A percentile compares a stretch with the other conserved stretches of the same genome.
These are phyloP conservation scores for Carollia perspicillata DNA, from an alignment of 2,113 vertebrate genomes.

Conservation along the genomic window DNA sequence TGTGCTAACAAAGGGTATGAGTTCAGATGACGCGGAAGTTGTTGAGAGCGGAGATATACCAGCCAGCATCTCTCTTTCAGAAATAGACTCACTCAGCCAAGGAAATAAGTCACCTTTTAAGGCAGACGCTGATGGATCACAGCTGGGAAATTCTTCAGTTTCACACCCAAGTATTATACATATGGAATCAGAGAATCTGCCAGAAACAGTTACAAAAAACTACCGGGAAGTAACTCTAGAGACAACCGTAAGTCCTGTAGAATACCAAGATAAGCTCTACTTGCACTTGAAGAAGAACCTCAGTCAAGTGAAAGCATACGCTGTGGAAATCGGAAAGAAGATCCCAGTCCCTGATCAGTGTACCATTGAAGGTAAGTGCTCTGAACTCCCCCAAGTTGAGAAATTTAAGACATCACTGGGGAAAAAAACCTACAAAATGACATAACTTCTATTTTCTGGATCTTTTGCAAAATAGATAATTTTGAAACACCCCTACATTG, in stretches of 20 bases:
- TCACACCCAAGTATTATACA: slow-evolving; percentile 57
- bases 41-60: slow-evolving; percentile 75
- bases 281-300: slow-evolving; percentile 91
- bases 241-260: slow-evolving; percentile 2
- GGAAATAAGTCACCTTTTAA: slow-evolving; percentile 51
- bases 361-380: slow-evolving; percentile 90
- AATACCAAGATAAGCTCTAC: slow-evolving; percentile 87
- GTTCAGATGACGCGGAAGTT: slow-evolving; percentile 80
- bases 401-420: rapidly evolving
- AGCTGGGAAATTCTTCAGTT: slow-evolving; percentile 48
- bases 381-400: background rate
- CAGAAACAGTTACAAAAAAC: slow-evolving; percentile 56
- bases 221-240: slow-evolving; percentile 46
- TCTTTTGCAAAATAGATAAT: background rate
- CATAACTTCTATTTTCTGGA: background rate
- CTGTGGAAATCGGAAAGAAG: slow-evolving; percentile 84
- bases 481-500: background rate
- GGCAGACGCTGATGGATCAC: slow-evolving; percentile 30
- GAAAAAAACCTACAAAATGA: background rate
- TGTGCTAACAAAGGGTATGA: slow-evolving; percentile 78
- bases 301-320: slow-evolving; percentile 87
- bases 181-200: slow-evolving; percentile 32
- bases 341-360: slow-evolving; percentile 93
- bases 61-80: slow-evolving; percentile 79
- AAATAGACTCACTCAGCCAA: slow-evolving; percentile 74